These are phyloP conservation scores for Catocala nupta DNA, from an alignment of 2,888 invertebrate genomes.

Conservation along the genomic window DNA sequence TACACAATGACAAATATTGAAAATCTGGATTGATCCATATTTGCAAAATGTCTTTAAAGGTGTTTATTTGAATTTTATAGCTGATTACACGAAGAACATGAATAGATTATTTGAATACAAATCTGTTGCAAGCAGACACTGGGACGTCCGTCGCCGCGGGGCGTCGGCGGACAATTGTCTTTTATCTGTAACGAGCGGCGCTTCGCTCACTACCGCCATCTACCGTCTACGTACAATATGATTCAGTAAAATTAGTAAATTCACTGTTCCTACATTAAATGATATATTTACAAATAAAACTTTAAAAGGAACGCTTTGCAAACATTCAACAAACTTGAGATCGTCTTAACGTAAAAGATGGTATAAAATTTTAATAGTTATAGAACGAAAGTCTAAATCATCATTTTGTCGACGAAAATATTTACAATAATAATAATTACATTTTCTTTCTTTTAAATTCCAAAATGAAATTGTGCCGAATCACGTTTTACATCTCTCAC, in stretches of 20 bases:
- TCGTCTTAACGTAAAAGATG: conserved; percentile 86
- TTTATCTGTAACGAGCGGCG: conserved; percentile 59
- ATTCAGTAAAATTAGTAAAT: conserved; percentile 82
- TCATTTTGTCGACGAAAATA: conserved; percentile 72
- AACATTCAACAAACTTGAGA: conserved; percentile 88
- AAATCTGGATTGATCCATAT: conserved; percentile 78
- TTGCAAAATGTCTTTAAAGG: conserved; percentile 80
- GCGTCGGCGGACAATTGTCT: conserved; percentile 62
- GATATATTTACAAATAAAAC: conserved; percentile 87
- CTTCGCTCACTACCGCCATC: conserved; percentile 55
- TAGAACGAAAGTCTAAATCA: conserved; percentile 80
- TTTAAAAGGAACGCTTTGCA: conserved; percentile 87
- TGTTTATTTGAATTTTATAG: conserved; percentile 81
- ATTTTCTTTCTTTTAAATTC: conserved; percentile 44
- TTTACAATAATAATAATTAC: conserved; percentile 77
- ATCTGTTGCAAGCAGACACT: conserved; percentile 69
- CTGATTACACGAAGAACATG: conserved; percentile 84
- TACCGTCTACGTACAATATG: conserved; percentile 70
- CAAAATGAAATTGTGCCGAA: conserved; percentile 76
- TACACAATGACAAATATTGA: conserved; percentile 85
- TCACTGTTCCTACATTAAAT: conserved; percentile 82
- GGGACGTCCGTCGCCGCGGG: conserved; percentile 50
- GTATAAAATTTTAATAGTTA: conserved; percentile 82
- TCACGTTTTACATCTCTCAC: conserved; percentile 83
- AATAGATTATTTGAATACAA: conserved; percentile 80